A percentile compares a stretch with the other conserved stretches of the same genome.
phyloP scores from a whole-genome alignment of 1,140 invertebrate genomes.

The Hesperophylax magnus region DNA sequence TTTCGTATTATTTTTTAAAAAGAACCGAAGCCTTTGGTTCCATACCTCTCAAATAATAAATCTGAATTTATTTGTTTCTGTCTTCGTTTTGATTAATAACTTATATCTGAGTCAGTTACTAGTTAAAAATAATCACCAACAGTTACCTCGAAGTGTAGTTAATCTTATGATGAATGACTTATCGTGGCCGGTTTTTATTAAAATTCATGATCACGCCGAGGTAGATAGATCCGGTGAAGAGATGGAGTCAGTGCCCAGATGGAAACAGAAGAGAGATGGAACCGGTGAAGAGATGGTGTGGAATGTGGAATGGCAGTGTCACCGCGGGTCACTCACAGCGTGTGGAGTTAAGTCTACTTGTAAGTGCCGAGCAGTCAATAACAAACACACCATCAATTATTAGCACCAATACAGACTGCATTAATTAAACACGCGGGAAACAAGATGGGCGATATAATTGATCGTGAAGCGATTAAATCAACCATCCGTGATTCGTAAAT shows the following conservation, averaged over 20 bases:
- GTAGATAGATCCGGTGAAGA: too few species aligned
- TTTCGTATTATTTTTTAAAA: too few species aligned
- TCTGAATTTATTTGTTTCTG: neutral
- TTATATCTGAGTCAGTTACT: neutral
- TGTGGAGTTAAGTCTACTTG: neutral
- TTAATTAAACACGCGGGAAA: conserved; percentile 11
- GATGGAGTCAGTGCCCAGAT: too few species aligned
- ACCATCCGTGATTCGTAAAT: too few species aligned
- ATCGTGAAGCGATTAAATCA: neutral
- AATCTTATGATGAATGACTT: conserved; percentile 30
- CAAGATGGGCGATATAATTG: conserved; percentile 21
- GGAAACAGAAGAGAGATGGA: too few species aligned
- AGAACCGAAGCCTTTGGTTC: too few species aligned
- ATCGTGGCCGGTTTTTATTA: conserved; percentile 4
- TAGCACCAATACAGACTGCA: neutral
- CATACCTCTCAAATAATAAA: neutral
- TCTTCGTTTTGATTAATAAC: conserved; percentile 14
- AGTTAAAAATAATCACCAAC: neutral
- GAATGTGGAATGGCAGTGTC: neutral
- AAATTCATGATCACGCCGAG: neutral
- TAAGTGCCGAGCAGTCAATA: conserved; percentile 8
- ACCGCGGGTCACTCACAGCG: conserved; percentile 3
- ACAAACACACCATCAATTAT: conserved; percentile 16
- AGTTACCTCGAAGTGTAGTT: conserved; percentile 1
- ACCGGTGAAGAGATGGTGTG: too few species aligned